A percentile compares a stretch with the other conserved stretches of the same genome.
phyloP scores from a whole-genome alignment of 2,888 invertebrate species.

The Suillia variegata region DNA sequence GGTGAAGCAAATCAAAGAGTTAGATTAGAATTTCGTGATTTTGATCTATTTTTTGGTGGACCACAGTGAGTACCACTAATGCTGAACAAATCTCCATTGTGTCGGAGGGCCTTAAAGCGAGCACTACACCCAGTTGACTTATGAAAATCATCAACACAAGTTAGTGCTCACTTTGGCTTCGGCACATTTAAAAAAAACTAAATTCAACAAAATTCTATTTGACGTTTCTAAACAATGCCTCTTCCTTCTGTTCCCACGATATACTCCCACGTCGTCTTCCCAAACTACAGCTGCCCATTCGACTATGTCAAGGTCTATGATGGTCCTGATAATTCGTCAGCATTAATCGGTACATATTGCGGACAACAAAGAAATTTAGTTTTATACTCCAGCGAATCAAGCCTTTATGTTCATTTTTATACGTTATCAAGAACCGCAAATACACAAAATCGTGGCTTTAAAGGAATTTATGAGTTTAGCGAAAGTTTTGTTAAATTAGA shows the following conservation, averaged over 20 bases:
- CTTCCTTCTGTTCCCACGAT: no score
- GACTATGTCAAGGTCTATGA: conserved; percentile 98
- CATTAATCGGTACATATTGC: conserved; percentile 95
- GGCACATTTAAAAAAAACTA: conserved; percentile 8
- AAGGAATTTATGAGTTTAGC: conserved; percentile 98
- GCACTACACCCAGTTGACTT: neutral
- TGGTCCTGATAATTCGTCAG: conserved; percentile 85
- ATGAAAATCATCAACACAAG: no score
- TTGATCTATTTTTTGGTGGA: conserved; percentile 97
- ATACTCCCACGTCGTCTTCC: conserved; percentile 12
- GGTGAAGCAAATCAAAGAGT: conserved; percentile 90
- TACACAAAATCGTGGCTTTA: conserved; percentile 97
- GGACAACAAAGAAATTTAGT: conserved; percentile 96
- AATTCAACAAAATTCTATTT: no score
- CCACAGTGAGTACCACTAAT: conserved; percentile 83
- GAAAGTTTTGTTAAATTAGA: conserved; percentile 98
- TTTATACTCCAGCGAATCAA: conserved; percentile 91
- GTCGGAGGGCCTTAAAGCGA: neutral
- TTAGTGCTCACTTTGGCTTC: neutral
- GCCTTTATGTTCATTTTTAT: conserved; percentile 88
- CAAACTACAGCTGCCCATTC: conserved; percentile 85
- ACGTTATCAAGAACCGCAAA: conserved; percentile 90
- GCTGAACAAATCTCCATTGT: conserved; percentile 39
- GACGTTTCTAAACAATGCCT: neutral
- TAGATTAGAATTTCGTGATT: conserved; percentile 94